Evolutionary conservation across 2,888 invertebrate genomes (phyloP).

Genomic region (Dicyrtoma fusca): DNA sequence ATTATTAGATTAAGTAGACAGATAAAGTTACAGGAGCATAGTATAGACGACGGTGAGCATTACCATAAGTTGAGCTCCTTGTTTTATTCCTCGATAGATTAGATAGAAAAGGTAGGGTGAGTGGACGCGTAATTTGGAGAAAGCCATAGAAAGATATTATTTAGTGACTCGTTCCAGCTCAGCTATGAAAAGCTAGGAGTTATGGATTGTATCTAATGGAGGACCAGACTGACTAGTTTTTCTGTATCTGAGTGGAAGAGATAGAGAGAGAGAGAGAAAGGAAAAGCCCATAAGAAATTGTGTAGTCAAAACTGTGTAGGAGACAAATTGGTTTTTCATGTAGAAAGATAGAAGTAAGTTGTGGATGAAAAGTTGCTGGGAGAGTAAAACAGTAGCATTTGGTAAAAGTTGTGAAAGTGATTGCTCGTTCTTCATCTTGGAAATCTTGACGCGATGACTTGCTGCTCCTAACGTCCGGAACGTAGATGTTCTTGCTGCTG

Average conservation of each 20-base stretch:
- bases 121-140: neutral
- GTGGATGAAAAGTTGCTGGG: slow-evolving; percentile 49
- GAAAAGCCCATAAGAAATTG: slow-evolving; percentile 42
- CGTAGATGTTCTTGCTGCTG: too few species aligned
- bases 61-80: neutral
- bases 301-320: slow-evolving; percentile 48
- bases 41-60: neutral
- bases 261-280: neutral
- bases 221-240: neutral
- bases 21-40: neutral
- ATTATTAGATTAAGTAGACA: slow-evolving; percentile 4
- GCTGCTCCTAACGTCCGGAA: neutral
- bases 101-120: neutral
- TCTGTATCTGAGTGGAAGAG: neutral
- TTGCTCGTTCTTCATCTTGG: slow-evolving; percentile 37
- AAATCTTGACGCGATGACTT: slow-evolving; percentile 20
- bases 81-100: neutral
- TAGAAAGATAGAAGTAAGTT: slow-evolving; percentile 53
- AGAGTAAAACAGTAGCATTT: slow-evolving; percentile 40
- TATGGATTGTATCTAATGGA: slow-evolving; percentile 18
- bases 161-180: slow-evolving; percentile 4
- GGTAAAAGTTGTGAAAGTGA: slow-evolving; percentile 48
- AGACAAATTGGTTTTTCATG: slow-evolving; percentile 55
- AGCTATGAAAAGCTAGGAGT: slow-evolving; percentile 17
- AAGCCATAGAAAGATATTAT: neutral